These are phyloP conservation scores for Actinemys pallida DNA, from an alignment of 2,113 vertebrate genomes.

Conservation along the genomic window DNA sequence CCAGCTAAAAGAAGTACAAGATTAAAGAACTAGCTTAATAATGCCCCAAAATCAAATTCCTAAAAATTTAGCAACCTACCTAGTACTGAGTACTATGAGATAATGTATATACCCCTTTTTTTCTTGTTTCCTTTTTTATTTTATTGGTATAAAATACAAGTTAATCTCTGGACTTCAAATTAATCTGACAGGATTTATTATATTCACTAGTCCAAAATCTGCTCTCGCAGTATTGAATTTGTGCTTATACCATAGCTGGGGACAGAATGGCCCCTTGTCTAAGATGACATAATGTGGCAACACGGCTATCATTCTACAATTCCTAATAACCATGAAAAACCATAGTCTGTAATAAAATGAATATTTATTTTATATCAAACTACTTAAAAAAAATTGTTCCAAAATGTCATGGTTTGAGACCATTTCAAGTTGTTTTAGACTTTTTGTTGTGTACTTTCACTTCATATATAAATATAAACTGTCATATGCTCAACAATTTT, in stretches of 20 bases:
- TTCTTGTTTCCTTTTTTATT: background rate
- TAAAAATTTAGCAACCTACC: background rate
- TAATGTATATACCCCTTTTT: background rate
- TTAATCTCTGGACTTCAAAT: background rate
- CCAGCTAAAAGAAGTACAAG: background rate
- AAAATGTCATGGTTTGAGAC: background rate
- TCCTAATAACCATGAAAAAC: background rate
- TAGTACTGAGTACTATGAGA: background rate
- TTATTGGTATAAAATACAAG: background rate
- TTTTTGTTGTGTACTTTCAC: background rate
- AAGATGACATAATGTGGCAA: background rate
- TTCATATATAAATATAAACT: background rate
- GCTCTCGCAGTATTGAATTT: background rate
- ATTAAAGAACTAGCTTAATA: background rate
- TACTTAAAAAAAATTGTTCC: background rate
- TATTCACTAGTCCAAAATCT: background rate
- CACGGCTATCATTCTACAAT: conserved; percentile 32
- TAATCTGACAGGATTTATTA: background rate
- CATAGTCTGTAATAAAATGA: background rate
- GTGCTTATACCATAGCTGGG: conserved; percentile 4
- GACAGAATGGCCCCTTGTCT: conserved; percentile 10
- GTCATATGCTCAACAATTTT: background rate
- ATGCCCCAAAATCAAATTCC: background rate
- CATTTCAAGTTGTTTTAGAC: background rate
- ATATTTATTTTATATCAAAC: background rate